A percentile compares a stretch with the other conserved stretches of the same genome.
These are phyloP conservation scores for Synergus umbraculus DNA, from an alignment of 2,888 invertebrate genomes.

Conservation along the genomic window DNA sequence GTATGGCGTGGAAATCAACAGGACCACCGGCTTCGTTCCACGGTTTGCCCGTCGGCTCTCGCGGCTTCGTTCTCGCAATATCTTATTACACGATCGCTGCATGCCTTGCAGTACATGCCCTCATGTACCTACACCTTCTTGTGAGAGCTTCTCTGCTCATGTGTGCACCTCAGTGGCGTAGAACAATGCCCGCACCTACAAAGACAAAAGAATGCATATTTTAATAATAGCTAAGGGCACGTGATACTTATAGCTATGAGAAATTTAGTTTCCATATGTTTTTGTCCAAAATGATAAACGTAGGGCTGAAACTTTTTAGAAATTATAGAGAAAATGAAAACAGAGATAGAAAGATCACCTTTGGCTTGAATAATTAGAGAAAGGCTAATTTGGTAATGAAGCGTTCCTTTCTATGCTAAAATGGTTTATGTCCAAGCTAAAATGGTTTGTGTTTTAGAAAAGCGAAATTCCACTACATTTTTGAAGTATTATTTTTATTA, in stretches of 20 bases:
- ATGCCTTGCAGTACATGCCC: slow-evolving; percentile 53
- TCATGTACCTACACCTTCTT: slow-evolving; percentile 42
- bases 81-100: slow-evolving; percentile 69
- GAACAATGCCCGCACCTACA: neutral
- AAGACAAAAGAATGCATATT: no score
- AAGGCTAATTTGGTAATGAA: no score
- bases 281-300: no score
- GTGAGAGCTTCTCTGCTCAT: slow-evolving; percentile 36
- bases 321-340: no score
- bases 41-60: slow-evolving; percentile 61
- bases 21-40: slow-evolving; percentile 63
- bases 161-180: slow-evolving; percentile 29
- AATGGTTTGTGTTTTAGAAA: neutral
- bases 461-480: neutral
- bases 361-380: no score
- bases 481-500: neutral
- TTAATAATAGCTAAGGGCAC: no score
- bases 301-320: no score
- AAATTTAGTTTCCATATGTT: no score
- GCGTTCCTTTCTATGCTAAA: no score
- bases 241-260: no score
- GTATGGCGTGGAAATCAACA: slow-evolving; percentile 55
- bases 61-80: slow-evolving; percentile 66
- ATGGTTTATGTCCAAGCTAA: neutral
- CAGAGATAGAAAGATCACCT: no score